Percentiles rank a stretch among this genome's conserved stretches.
Conservation (phyloP, 2,888 invertebrate genomes). For the Campaea margaritaria region DNA sequence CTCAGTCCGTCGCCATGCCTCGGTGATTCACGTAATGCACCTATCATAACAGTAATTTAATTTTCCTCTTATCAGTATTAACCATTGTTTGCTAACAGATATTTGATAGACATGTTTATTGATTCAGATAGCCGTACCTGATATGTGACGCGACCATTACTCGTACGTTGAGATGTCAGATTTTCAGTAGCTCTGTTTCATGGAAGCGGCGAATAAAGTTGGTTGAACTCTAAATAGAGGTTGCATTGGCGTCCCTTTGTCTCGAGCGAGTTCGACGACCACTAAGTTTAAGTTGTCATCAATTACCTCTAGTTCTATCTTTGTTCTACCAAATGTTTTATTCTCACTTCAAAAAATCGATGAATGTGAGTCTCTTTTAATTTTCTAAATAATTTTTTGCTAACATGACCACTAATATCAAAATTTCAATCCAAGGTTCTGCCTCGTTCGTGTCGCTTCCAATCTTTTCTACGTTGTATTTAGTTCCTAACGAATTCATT, state of each 20-base stretch:
- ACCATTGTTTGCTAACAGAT: constrained; percentile 54
- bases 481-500: constrained; percentile 70
- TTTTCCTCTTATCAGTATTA: constrained; percentile 50
- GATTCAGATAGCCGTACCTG: constrained; percentile 41
- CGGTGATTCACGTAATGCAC: constrained; percentile 44
- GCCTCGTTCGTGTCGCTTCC: constrained; percentile 57
- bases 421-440: constrained; percentile 46
- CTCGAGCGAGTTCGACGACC: constrained; percentile 43
- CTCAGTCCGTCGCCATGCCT: constrained; percentile 44
- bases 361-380: no score
- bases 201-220: constrained; percentile 40
- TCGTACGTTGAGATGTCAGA: constrained; percentile 29
- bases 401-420: constrained; percentile 3
- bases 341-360: no score
- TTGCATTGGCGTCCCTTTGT: constrained; percentile 44
- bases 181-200: constrained; percentile 23
- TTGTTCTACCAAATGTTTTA: background rate
- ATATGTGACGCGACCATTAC: constrained; percentile 31
- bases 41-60: constrained; percentile 52
- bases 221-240: constrained; percentile 42
- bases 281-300: constrained; percentile 33
- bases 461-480: constrained; percentile 64
- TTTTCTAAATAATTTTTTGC: no score
- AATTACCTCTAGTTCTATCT: constrained; percentile 32
- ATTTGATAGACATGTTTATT: constrained; percentile 46